phyloP scores from a whole-genome alignment of 2,797 vertebrate genomes.

The Champsocephalus esox region DNA sequence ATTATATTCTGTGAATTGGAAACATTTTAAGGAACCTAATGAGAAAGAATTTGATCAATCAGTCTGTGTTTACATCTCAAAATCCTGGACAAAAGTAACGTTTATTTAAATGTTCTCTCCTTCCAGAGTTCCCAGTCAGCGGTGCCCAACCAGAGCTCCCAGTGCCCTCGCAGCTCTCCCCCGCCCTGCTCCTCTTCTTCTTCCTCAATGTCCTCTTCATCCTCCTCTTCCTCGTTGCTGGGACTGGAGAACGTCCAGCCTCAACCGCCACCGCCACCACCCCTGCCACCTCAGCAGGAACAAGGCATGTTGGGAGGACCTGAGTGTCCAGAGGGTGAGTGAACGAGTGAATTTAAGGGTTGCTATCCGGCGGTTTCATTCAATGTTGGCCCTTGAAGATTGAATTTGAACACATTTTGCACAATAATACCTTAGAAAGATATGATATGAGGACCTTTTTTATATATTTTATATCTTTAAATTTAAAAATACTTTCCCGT shows the following conservation, averaged over 20 bases:
- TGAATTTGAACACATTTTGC: neutral
- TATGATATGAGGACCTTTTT: no score
- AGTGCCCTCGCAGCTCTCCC: conserved; percentile 84
- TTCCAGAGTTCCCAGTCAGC: conserved; percentile 82
- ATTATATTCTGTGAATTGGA: neutral
- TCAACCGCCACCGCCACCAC: conserved; percentile 77
- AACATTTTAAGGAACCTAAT: neutral
- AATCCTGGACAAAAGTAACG: neutral
- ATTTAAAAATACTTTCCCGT: neutral
- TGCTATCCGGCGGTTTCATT: fast-evolving
- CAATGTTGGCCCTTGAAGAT: neutral
- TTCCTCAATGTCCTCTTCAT: conserved; percentile 86
- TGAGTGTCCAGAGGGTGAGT: conserved; percentile 85
- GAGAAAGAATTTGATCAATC: neutral
- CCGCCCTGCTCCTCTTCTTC: conserved; percentile 85
- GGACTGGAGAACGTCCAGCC: conserved; percentile 88
- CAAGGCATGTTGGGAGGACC: conserved; percentile 83
- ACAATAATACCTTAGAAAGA: neutral
- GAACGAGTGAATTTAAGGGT: neutral
- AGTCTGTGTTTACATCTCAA: neutral
- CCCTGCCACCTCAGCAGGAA: conserved; percentile 79
- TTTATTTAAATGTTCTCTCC: neutral
- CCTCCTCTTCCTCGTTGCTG: conserved; percentile 87
- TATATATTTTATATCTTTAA: neutral
- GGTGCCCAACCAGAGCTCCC: conserved; percentile 85